Evolutionary conservation across 2,888 invertebrate species (phyloP).

Genomic region (Hyppa rectilinea): DNA sequence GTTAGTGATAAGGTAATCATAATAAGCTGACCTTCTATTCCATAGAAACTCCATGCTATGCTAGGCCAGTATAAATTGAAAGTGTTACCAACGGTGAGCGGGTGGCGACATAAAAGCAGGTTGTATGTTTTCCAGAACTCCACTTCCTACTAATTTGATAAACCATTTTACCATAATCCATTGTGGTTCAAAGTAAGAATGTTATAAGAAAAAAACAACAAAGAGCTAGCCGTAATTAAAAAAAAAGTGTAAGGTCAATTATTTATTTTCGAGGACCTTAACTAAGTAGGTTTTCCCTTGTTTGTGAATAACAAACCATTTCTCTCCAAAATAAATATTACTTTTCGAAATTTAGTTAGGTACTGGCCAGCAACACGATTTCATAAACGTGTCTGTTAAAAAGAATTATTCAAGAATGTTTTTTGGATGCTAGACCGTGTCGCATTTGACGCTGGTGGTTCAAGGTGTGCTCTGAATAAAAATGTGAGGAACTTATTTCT

Average conservation of each 20-base stretch:
- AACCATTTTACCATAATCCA: neutral
- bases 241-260: neutral
- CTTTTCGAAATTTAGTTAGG: neutral
- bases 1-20: neutral
- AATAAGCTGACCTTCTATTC: neutral
- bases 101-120: neutral
- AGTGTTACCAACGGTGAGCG: neutral
- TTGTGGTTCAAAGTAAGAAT: neutral
- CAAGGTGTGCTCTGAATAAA: slow-evolving; percentile 26
- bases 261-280: neutral
- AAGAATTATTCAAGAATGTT: slow-evolving; percentile 32
- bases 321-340: neutral
- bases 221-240: neutral
- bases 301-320: slow-evolving; percentile 4
- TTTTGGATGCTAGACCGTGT: slow-evolving; percentile 9
- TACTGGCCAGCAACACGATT: slow-evolving; percentile 4
- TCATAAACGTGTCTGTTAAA: slow-evolving; percentile 22
- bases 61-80: neutral
- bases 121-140: slow-evolving; percentile 1
- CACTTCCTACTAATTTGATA: slow-evolving; percentile 4
- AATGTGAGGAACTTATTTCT: slow-evolving; percentile 7
- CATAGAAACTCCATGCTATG: neutral
- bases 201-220: neutral
- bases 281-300: neutral
- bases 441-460: slow-evolving; percentile 15